phyloP scores from a whole-genome alignment of 2,797 vertebrate genomes.

The Psittacula derbiana region DNA sequence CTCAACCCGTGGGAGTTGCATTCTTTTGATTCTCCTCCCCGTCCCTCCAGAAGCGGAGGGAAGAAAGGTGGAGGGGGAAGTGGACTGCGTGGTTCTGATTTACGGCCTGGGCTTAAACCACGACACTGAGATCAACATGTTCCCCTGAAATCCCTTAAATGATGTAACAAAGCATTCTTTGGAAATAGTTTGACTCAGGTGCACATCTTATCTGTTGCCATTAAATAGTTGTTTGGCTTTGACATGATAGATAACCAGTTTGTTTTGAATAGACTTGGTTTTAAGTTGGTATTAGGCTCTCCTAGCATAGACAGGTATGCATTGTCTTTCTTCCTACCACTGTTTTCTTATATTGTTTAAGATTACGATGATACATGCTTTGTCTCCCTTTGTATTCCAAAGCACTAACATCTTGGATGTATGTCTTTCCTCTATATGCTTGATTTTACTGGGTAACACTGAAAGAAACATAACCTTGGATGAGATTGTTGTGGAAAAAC shows the following conservation, averaged over 20 bases:
- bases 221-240: slow-evolving; percentile 29
- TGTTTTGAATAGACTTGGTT: neutral
- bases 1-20: too few species aligned
- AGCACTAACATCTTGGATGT: neutral
- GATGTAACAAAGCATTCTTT: slow-evolving; percentile 35
- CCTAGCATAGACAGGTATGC: neutral
- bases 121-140: slow-evolving; percentile 1
- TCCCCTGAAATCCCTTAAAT: slow-evolving; percentile 27
- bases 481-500: neutral
- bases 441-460: slow-evolving; percentile 31
- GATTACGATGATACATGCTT: neutral
- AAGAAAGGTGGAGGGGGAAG: too few species aligned
- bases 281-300: slow-evolving; percentile 23
- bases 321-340: neutral
- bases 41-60: too few species aligned
- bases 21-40: too few species aligned
- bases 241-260: neutral
- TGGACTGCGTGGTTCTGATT: too few species aligned
- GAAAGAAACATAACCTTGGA: slow-evolving; percentile 14
- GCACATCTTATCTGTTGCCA: neutral
- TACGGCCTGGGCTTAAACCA: too few species aligned
- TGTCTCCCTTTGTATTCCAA: neutral
- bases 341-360: neutral
- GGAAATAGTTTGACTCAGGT: neutral
- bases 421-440: neutral